These are phyloP conservation scores for Apis laboriosa DNA, from an alignment of 1,140 invertebrate species.

Conservation along the genomic window DNA sequence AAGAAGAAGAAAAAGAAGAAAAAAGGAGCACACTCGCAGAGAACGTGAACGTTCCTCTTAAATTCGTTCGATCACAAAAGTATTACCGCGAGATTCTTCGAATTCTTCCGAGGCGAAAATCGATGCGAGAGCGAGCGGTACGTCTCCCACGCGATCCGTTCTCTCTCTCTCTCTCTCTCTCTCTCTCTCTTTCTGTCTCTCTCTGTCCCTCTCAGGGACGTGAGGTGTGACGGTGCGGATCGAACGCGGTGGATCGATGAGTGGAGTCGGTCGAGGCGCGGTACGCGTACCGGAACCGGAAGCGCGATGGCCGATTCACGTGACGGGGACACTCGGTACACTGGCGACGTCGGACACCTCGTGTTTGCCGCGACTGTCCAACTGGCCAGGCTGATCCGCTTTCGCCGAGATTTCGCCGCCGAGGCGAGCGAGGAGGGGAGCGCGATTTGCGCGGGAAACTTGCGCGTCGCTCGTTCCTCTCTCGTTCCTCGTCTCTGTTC, in stretches of 20 bases:
- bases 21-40: too few species aligned
- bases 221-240: background rate
- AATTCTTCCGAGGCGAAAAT: too few species aligned
- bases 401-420: conserved; percentile 72
- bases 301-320: background rate
- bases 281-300: conserved; percentile 3
- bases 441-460: conserved; percentile 62
- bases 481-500: background rate
- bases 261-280: background rate
- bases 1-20: too few species aligned
- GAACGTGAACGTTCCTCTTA: too few species aligned
- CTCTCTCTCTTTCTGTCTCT: too few species aligned
- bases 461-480: conserved; percentile 36
- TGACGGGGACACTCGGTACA: background rate
- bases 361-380: conserved; percentile 76
- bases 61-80: too few species aligned
- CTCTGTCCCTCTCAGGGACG: background rate
- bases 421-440: background rate
- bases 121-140: too few species aligned
- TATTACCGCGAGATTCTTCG: too few species aligned
- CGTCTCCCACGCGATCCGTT: too few species aligned
- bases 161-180: too few species aligned
- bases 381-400: conserved; percentile 78
- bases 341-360: conserved; percentile 57
- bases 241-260: background rate